Base-by-base conservation (phyloP, 2,113 vertebrate species). In the Ciconia maguari region DNA sequence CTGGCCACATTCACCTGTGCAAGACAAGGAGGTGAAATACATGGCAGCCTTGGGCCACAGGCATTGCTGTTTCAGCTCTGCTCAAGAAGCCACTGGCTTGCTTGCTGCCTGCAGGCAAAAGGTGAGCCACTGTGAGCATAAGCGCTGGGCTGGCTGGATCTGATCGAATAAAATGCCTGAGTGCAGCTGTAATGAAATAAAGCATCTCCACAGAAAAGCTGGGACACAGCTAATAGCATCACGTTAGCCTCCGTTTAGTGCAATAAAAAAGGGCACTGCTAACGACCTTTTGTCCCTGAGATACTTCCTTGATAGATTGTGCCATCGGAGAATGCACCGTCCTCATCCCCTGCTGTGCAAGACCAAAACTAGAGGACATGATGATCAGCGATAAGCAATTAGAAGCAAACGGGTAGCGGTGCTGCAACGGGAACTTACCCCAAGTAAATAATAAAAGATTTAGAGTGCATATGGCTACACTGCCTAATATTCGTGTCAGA, bases 361-460 rank as follows among this genome's bases (percentile, higher is more conserved):
- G 62, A 58, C 13, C 16, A 30, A n/a, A 76, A 32, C 36, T 55
- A 51, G 61, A 49, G 36, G 87, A 26, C 42, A 16, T 1, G 8
- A 9, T 1, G 7, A 12, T 20, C 25, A 16, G 26, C 16, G 65
- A 51, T 48, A 86, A 52, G 61, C 29, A 55, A 24, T 48, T 20
- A 34, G 41, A 52, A 83, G 55, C 24, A 41, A 85, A 51, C 1
- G 0, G 32, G 34, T 60, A 49, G 61, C 1, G 0, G 14, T 30
- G 65, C 84, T 32, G 75, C 22, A 26, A 27, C 3, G 3, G 48
- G 21, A 90, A 32, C 48, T 57, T 49, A 30, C 10, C 24, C 36
- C 70, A 42, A 38, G 57, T 41, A 76, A 64, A 22, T 25, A 77
- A 38, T 27, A 34, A 57, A 61, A 42, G 26, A 15, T 36, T 68